Percentiles rank a stretch among this genome's conserved stretches.
These are phyloP conservation scores for Leptosomus discolor DNA, from an alignment of 2,113 vertebrate genomes.

Conservation along the genomic window DNA sequence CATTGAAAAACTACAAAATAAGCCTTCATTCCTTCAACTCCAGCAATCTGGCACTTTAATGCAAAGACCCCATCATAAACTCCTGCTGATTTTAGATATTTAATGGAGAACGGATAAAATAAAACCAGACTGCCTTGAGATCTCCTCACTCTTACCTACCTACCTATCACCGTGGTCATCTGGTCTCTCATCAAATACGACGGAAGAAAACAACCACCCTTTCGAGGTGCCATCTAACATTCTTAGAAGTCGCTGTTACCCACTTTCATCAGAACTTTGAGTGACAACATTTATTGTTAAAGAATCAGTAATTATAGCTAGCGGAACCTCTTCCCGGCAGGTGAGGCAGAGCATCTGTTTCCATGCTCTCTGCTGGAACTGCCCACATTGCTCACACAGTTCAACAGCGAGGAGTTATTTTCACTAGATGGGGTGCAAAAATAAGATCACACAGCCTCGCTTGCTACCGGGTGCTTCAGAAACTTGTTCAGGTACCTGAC, in stretches of 20 bases:
- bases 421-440: background rate
- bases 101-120: background rate
- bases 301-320: background rate
- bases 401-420: background rate
- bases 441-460: background rate
- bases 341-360: background rate
- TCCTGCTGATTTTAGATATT: background rate
- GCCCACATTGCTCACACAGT: background rate
- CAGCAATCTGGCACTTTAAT: background rate
- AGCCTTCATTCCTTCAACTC: background rate
- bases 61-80: background rate
- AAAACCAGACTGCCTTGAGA: background rate
- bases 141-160: background rate
- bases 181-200: background rate
- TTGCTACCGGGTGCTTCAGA: background rate
- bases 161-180: background rate
- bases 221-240: background rate
- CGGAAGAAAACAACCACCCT: rapidly evolving
- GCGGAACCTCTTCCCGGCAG: background rate
- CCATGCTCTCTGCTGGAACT: background rate
- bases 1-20: background rate
- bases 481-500: too few relatives aligned
- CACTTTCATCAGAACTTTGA: background rate
- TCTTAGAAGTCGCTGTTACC: too few relatives aligned
- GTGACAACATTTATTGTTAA: background rate